A percentile compares a stretch with the other conserved stretches of the same genome.
Conservation (phyloP, 1,140 invertebrate species). For the Halictus rubicundus region DNA sequence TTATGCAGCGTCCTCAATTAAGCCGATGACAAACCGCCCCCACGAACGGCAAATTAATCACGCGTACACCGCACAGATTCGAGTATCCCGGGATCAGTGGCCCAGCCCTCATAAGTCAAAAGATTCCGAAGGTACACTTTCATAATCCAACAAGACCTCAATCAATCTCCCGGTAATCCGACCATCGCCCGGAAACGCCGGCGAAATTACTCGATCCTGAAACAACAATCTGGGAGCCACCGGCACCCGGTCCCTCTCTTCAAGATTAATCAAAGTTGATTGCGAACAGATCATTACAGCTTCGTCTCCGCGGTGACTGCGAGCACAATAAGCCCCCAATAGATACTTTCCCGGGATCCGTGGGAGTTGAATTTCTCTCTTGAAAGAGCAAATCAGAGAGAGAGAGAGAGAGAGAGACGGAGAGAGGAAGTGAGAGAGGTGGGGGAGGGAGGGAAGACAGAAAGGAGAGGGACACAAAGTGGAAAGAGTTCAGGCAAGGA, state of each 20-base stretch:
- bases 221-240: background rate
- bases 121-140: background rate
- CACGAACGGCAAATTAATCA: too few species aligned
- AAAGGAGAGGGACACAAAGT: too few species aligned
- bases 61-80: too few species aligned
- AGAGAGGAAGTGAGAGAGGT: too few species aligned
- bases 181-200: background rate
- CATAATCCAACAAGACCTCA: background rate
- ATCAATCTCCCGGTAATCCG: slow-evolving; percentile 1
- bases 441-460: too few species aligned
- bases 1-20: too few species aligned
- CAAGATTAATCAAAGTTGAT: slow-evolving; percentile 6
- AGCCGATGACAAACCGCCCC: too few species aligned
- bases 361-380: too few species aligned
- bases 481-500: background rate
- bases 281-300: slow-evolving; percentile 6
- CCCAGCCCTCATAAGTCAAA: background rate
- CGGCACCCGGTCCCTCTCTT: background rate
- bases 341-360: background rate
- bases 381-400: background rate
- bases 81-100: background rate
- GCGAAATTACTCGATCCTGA: slow-evolving; percentile 1
- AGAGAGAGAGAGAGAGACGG: too few species aligned
- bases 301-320: background rate
- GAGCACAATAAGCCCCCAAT: slow-evolving; percentile 1